Percentiles rank a stretch among this genome's conserved stretches.
phyloP scores from a whole-genome alignment of 2,888 invertebrate genomes.

The Conchocele bisecta region DNA sequence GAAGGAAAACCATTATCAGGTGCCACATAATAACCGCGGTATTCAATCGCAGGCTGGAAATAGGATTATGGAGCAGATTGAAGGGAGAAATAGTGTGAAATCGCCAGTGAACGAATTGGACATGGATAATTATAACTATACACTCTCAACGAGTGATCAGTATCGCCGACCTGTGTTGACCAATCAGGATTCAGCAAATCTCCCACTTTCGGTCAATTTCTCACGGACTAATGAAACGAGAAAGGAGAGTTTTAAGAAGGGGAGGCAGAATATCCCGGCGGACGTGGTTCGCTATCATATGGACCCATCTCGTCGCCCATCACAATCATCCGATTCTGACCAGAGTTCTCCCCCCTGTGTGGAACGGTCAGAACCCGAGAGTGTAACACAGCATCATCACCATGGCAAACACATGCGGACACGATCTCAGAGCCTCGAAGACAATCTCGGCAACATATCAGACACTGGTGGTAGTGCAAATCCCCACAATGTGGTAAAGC shows the following conservation, averaged over 20 bases:
- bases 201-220: conserved; percentile 62
- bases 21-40: conserved; percentile 59
- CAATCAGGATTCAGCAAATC: conserved; percentile 60
- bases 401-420: conserved; percentile 53
- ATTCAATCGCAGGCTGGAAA: conserved; percentile 40
- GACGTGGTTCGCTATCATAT: conserved; percentile 75
- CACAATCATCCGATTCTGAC: conserved; percentile 62
- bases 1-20: conserved; percentile 58
- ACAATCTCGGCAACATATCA: conserved; percentile 56
- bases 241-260: conserved; percentile 76
- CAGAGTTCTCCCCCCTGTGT: conserved; percentile 37
- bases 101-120: conserved; percentile 42
- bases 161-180: conserved; percentile 71
- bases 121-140: conserved; percentile 72
- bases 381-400: conserved; percentile 45
- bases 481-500: conserved; percentile 64
- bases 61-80: conserved; percentile 2
- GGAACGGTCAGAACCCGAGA: conserved; percentile 10
- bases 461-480: conserved; percentile 47
- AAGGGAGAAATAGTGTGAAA: conserved; percentile 12
- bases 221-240: conserved; percentile 62
- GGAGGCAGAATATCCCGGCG: conserved; percentile 65
- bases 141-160: conserved; percentile 74
- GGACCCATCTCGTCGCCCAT: conserved; percentile 52
- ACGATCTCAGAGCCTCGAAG: conserved; percentile 65